phyloP scores from a whole-genome alignment of 2,888 invertebrate species.

The Pyrocoelia pectoralis region DNA sequence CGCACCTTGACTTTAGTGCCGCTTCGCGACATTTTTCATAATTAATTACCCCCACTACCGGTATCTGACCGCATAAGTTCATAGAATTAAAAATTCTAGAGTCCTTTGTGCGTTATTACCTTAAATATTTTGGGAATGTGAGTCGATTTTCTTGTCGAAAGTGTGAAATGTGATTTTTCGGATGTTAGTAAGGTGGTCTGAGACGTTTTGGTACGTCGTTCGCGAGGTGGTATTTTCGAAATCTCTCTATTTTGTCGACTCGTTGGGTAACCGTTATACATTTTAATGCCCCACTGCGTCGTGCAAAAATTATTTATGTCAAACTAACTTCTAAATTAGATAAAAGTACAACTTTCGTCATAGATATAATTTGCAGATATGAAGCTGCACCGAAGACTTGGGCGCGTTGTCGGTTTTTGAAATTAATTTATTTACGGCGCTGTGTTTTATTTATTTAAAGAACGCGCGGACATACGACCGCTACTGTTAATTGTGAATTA shows the following conservation, averaged over 20 bases:
- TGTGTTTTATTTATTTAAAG: constrained; percentile 53
- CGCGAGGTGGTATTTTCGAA: not conserved
- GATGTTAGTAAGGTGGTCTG: too few relatives aligned
- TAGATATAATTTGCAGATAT: constrained; percentile 52
- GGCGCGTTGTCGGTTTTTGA: constrained; percentile 47
- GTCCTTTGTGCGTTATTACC: not conserved
- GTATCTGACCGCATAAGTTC: constrained; percentile 35
- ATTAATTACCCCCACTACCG: constrained; percentile 48
- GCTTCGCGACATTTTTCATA: constrained; percentile 49
- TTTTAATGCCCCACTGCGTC: constrained; percentile 29
- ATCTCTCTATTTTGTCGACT: constrained; percentile 2
- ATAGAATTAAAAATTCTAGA: constrained; percentile 29
- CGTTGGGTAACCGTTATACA: constrained; percentile 21
- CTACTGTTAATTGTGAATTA: constrained; percentile 54
- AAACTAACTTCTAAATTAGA: constrained; percentile 55
- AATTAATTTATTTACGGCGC: constrained; percentile 52
- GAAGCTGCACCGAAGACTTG: constrained; percentile 44
- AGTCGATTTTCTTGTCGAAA: too few relatives aligned
- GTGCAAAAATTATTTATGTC: constrained; percentile 33
- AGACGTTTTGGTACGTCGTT: too few relatives aligned
- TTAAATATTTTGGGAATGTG: not conserved
- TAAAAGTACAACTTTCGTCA: constrained; percentile 56
- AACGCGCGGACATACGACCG: constrained; percentile 45
- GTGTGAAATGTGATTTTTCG: too few relatives aligned
- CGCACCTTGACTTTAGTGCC: constrained; percentile 48